These are phyloP conservation scores for Carassius carassius DNA, from an alignment of 2,113 vertebrate genomes.

Conservation along the genomic window DNA sequence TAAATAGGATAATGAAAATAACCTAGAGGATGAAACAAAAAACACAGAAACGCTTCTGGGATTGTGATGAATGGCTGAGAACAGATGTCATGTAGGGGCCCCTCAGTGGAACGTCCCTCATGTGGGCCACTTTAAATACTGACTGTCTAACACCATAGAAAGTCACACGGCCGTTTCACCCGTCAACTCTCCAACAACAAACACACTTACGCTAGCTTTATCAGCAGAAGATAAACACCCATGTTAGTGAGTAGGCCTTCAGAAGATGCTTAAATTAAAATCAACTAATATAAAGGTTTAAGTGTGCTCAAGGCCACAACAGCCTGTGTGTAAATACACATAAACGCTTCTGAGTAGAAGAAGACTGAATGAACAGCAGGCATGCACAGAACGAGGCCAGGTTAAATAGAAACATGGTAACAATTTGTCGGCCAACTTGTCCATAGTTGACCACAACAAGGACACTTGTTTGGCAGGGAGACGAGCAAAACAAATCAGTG, in stretches of 20 bases:
- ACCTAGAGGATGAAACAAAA: neutral
- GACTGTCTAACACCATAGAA: neutral
- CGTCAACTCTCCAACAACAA: neutral
- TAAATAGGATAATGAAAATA: constrained; percentile 1
- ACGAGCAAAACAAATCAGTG: neutral
- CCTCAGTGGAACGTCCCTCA: neutral
- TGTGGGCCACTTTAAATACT: neutral
- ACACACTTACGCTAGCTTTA: neutral
- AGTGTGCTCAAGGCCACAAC: neutral
- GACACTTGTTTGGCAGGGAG: neutral
- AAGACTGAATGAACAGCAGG: neutral
- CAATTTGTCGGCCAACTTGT: no score
- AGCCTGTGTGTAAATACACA: neutral
- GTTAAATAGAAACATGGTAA: neutral
- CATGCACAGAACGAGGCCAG: neutral
- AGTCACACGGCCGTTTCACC: neutral
- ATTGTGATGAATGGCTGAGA: neutral
- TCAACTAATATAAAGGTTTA: neutral
- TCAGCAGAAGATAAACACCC: neutral
- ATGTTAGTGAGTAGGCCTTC: neutral
- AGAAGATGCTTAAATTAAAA: neutral
- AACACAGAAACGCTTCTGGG: neutral
- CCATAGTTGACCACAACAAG: neutral
- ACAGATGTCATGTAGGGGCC: neutral
- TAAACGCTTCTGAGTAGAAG: neutral